Percentiles rank a stretch among this genome's conserved stretches.
Conservation (phyloP, 2,113 vertebrate species). For the human region GRCh38 chr4:187656501-187657000, state of each 20-base stretch:
- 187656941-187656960: constrained; percentile 73
- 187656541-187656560: background rate
- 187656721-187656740: background rate
- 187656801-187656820: constrained; percentile 30
- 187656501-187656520: background rate
- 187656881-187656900: background rate
- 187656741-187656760: background rate
- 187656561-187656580: background rate
- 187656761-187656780: background rate
- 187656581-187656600: background rate
- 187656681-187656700: background rate
- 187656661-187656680: background rate
- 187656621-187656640: background rate
- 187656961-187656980: constrained; percentile 72
- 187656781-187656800: background rate
- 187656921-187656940: constrained; percentile 52
- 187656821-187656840: background rate
- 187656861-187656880: constrained; percentile 7
- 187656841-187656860: background rate
- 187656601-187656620: background rate
- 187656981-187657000: constrained; percentile 77
- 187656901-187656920: constrained; percentile 58
- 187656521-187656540: background rate
- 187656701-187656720: background rate
- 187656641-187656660: background rate